Conservation (phyloP, 2,113 vertebrate genomes). For the Bagarius yarrelli region DNA sequence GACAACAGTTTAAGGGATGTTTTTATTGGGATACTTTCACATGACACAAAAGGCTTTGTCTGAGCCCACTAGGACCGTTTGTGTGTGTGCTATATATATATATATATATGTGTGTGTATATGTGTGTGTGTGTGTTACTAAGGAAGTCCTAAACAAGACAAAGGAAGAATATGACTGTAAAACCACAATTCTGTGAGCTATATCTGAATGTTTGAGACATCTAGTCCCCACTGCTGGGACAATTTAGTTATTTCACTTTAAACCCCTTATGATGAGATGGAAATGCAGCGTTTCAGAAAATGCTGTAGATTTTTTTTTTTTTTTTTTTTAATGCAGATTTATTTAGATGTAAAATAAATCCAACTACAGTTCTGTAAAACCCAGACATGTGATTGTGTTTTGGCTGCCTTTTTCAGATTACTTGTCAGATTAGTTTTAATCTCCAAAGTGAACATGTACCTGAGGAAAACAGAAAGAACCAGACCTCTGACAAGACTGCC, state of each 20-base stretch:
- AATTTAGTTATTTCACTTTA: not conserved
- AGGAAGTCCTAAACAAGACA: not conserved
- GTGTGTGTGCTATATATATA: slow-evolving; percentile 6
- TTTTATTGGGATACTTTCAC: slow-evolving; percentile 19
- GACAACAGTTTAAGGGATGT: slow-evolving; percentile 5
- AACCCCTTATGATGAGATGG: not conserved
- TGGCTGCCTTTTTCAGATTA: slow-evolving; percentile 18
- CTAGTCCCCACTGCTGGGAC: too few relatives aligned
- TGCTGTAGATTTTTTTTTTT: not conserved
- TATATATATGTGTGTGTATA: slow-evolving; percentile 12
- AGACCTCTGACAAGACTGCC: slow-evolving; percentile 30
- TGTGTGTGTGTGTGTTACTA: not conserved
- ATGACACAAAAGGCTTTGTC: slow-evolving; percentile 12
- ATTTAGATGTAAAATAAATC: not conserved
- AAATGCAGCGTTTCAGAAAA: not conserved
- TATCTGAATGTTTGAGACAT: not conserved
- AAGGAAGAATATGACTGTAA: not conserved
- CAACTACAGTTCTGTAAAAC: not conserved
- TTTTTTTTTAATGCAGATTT: not conserved
- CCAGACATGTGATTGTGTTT: not conserved
- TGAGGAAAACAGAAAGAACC: slow-evolving; percentile 19
- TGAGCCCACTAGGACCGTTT: not conserved
- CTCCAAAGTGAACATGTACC: slow-evolving; percentile 15
- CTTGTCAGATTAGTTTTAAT: not conserved
- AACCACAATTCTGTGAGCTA: not conserved